phyloP scores from a whole-genome alignment of 2,113 vertebrate species.

The Camelus bactrianus region DNA sequence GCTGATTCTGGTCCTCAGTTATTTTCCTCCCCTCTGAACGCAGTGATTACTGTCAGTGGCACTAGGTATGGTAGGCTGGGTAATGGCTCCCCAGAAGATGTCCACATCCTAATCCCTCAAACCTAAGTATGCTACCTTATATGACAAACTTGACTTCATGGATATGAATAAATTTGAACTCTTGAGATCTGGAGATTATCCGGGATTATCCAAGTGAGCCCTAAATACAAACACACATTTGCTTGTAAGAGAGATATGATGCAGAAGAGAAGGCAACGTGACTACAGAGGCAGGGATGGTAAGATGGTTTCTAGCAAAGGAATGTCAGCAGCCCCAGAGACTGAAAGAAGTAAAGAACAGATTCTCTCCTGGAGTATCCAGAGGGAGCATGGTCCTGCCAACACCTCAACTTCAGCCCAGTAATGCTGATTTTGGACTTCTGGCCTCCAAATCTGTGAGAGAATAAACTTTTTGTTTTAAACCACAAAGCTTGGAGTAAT shows the following conservation, averaged over 20 bases:
- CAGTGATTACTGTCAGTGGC: neutral
- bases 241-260: neutral
- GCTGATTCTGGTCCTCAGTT: neutral
- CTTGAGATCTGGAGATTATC: neutral
- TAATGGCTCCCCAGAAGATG: neutral
- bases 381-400: neutral
- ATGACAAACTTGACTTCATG: neutral
- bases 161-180: neutral
- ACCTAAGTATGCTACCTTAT: neutral
- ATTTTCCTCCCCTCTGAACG: neutral
- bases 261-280: neutral
- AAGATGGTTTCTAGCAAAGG: neutral
- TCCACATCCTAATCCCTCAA: neutral
- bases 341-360: neutral
- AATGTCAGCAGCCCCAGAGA: neutral
- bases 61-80: neutral
- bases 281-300: neutral
- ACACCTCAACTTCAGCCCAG: neutral
- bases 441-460: neutral
- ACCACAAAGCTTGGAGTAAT: neutral
- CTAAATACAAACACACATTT: neutral
- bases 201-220: neutral
- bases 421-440: neutral
- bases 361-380: neutral
- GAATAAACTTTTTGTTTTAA: neutral